A percentile compares a stretch with the other conserved stretches of the same genome.
Evolutionary conservation across 2,797 vertebrate species (phyloP).

Genomic region (Sebastes itinus): DNA sequence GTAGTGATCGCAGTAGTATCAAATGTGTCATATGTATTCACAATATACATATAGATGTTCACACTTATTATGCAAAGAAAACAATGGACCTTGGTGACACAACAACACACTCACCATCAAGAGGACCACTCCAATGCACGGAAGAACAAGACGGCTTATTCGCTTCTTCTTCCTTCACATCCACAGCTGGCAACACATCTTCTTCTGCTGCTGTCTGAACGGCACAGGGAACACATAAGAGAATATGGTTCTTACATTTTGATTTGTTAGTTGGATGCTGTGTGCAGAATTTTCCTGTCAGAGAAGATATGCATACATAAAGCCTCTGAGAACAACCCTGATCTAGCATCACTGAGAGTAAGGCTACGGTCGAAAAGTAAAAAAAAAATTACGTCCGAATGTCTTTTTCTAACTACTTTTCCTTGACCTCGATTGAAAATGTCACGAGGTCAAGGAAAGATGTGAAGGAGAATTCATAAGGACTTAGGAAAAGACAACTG

Average conservation of each 20-base stretch:
- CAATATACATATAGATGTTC: not conserved
- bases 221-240: not conserved
- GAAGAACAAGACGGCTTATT: slow-evolving; percentile 35
- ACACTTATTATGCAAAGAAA: not conserved
- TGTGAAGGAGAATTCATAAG: too few relatives aligned
- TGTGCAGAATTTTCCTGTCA: not conserved
- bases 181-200: slow-evolving; percentile 6
- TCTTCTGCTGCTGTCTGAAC: slow-evolving; percentile 45
- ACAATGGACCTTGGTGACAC: not conserved
- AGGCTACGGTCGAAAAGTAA: not conserved
- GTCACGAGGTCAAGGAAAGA: too few relatives aligned
- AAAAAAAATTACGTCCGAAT: too few relatives aligned
- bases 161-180: slow-evolving; percentile 62
- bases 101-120: slow-evolving; percentile 42
- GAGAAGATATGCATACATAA: not conserved
- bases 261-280: not conserved
- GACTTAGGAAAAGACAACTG: too few relatives aligned
- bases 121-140: slow-evolving; percentile 27
- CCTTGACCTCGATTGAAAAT: too few relatives aligned
- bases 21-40: too few relatives aligned
- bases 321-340: not conserved
- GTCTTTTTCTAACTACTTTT: too few relatives aligned
- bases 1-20: too few relatives aligned
- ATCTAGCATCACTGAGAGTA: not conserved
- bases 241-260: not conserved